Evolutionary conservation across 2,888 invertebrate genomes (phyloP).

Genomic region (Malthinus flaveolus): DNA sequence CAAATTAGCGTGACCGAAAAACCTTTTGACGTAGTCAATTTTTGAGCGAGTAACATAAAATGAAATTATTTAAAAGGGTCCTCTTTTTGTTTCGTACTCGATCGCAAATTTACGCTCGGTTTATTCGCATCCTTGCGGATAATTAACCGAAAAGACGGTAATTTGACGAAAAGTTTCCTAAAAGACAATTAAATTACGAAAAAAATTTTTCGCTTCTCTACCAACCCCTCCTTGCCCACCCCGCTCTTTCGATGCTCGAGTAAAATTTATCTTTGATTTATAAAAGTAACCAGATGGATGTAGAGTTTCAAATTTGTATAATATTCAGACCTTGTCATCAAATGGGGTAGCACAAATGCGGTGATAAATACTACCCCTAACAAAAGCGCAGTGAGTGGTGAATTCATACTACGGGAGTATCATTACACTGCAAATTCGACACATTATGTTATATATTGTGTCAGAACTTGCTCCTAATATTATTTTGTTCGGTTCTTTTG

Average conservation of each 20-base stretch:
- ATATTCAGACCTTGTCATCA: conserved; percentile 27
- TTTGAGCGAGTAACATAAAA: conserved; percentile 6
- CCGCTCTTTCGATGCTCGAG: neutral
- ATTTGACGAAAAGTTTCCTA: conserved; percentile 6
- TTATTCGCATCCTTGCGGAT: conserved; percentile 10
- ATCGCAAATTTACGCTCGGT: conserved; percentile 13
- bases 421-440: conserved; percentile 48
- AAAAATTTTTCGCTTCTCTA: neutral
- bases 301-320: conserved; percentile 6
- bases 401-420: conserved; percentile 42
- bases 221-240: neutral
- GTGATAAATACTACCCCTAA: conserved; percentile 47
- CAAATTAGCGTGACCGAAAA: neutral
- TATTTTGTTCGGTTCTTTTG: conserved; percentile 31
- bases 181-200: conserved; percentile 2
- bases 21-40: conserved; percentile 1
- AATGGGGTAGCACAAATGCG: conserved; percentile 52
- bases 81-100: conserved; percentile 15
- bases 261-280: conserved; percentile 5
- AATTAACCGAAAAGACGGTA: conserved; percentile 20
- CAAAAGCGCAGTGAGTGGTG: conserved; percentile 45
- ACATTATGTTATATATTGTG: conserved; percentile 44
- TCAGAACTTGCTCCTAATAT: conserved; percentile 41
- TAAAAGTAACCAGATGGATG: conserved; percentile 7
- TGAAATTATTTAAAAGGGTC: conserved; percentile 19